Conservation (phyloP, 2,113 vertebrate species). For the Regulus satrapa region DNA sequence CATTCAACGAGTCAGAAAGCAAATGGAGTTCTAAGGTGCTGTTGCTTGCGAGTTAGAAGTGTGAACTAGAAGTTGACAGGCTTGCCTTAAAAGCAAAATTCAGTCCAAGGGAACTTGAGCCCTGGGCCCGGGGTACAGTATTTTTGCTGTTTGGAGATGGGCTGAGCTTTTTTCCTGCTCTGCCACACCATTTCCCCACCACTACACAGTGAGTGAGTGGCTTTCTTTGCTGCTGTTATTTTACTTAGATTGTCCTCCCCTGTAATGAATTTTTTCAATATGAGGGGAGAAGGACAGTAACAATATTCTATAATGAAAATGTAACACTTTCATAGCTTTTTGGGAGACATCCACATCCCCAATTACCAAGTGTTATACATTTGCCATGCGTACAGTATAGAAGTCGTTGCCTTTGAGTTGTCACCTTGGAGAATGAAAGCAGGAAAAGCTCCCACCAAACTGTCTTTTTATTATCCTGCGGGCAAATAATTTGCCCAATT, state of each 20-base stretch:
- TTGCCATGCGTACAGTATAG: neutral
- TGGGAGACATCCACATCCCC: neutral
- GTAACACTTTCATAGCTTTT: neutral
- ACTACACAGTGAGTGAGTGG: neutral
- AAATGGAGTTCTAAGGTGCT: neutral
- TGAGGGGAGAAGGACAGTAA: neutral
- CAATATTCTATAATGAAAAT: neutral
- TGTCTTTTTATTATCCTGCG: constrained; percentile 23
- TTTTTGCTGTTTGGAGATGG: neutral
- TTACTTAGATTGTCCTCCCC: neutral
- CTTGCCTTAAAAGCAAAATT: neutral
- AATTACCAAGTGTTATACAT: neutral
- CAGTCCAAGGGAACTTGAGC: neutral
- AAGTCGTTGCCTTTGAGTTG: neutral
- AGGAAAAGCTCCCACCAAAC: constrained; percentile 25
- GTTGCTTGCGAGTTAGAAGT: neutral
- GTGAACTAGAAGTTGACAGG: neutral
- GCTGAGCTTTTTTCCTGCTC: neutral
- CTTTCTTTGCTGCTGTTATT: neutral
- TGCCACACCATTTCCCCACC: neutral
- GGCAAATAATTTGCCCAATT: neutral
- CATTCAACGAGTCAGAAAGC: neutral
- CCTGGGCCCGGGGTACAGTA: neutral
- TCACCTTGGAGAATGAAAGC: constrained; percentile 46
- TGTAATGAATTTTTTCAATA: neutral